Evolutionary conservation across 2,888 invertebrate genomes (phyloP).

Genomic region (Myopa testacea): DNA sequence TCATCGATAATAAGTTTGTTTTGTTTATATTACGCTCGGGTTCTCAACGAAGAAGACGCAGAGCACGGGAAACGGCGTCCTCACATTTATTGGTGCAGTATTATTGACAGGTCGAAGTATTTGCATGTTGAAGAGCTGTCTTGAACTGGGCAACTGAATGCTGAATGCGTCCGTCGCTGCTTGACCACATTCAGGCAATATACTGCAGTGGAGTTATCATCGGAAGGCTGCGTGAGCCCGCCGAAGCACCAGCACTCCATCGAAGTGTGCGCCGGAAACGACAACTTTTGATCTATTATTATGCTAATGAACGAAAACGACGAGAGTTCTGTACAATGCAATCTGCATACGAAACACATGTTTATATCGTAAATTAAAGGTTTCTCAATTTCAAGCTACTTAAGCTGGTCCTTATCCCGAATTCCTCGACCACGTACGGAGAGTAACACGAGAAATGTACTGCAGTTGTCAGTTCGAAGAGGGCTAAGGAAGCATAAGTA

Average conservation of each 20-base stretch:
- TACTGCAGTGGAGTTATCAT: neutral
- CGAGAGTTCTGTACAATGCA: constrained; percentile 34
- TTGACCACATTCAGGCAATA: neutral
- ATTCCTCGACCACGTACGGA: constrained; percentile 20
- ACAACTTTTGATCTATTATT: constrained; percentile 52
- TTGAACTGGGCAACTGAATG: neutral
- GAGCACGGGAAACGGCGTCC: neutral
- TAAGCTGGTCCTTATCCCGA: constrained; percentile 18
- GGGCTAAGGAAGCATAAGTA: no score
- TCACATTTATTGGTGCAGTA: neutral
- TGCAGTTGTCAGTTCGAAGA: no score
- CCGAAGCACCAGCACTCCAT: constrained; percentile 13
- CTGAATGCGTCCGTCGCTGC: constrained; percentile 3
- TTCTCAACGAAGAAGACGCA: neutral
- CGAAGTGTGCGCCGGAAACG: constrained; percentile 50
- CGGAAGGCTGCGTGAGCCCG: constrained; percentile 15
- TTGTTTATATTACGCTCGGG: neutral
- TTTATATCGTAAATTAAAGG: constrained; percentile 18
- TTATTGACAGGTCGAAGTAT: neutral
- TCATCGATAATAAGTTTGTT: no score
- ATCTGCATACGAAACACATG: constrained; percentile 43
- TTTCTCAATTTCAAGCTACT: constrained; percentile 42
- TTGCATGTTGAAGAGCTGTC: no score
- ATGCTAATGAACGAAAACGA: constrained; percentile 51
- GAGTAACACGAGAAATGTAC: constrained; percentile 43